A percentile compares a stretch with the other conserved stretches of the same genome.
phyloP scores from a whole-genome alignment of 2,888 invertebrate genomes.

The Tipula confusa region DNA sequence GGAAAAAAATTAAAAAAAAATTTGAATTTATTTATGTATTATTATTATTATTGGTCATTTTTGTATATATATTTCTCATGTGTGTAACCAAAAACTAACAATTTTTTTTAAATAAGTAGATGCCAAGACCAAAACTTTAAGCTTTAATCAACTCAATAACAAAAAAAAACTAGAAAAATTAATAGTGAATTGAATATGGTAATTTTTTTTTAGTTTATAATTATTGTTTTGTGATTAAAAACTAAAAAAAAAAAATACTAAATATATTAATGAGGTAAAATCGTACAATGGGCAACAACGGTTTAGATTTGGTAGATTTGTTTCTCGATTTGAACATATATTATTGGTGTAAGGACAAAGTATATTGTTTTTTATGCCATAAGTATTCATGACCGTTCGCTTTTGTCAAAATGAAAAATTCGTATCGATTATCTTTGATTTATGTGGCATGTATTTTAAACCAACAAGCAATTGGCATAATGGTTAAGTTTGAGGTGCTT shows the following conservation, averaged over 20 bases:
- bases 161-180: background rate
- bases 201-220: conserved; percentile 7
- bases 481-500: too few species aligned
- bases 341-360: background rate
- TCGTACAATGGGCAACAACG: background rate
- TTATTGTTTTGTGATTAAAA: conserved; percentile 20
- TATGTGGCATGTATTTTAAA: background rate
- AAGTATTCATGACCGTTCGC: background rate
- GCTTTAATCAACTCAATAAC: background rate
- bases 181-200: background rate
- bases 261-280: background rate
- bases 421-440: too few species aligned
- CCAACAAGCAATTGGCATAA: too few species aligned
- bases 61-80: background rate
- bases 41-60: conserved; percentile 20
- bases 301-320: background rate
- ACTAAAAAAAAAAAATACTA: background rate
- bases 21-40: conserved; percentile 20
- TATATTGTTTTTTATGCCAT: background rate
- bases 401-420: background rate
- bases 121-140: background rate
- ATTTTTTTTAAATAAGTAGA: background rate
- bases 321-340: background rate
- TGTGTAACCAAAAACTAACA: background rate
- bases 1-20: background rate